Base-by-base conservation (phyloP, 1,140 invertebrate species). In the Drosophila leontia region DNA sequence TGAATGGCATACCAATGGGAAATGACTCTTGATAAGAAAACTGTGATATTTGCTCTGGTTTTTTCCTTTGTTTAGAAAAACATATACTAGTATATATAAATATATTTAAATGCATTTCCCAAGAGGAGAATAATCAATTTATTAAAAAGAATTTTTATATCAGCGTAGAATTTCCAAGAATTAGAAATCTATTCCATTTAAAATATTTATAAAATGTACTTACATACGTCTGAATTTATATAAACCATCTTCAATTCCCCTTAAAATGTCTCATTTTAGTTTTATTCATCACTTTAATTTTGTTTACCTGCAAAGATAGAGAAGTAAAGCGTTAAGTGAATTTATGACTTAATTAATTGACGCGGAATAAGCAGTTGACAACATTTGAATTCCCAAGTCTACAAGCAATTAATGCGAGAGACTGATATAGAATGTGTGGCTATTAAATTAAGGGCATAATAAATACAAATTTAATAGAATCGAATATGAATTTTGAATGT, bases 381-480 rank as follows among this genome's bases (percentile, higher is more conserved):
- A 41, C 11, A 74, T 35, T 39, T 45, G 19, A 42, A 53, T 51
- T 60, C 4, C 13, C 5, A 72, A 37, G 37, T 45, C 6, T 41
- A 39, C 42, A 39, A 76, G 37, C 53, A 34, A 67, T 76, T 45
- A 76, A 41, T 39, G 39, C 12, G 5, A 34, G 34, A 44, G 51
- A 35, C 42, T 39, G 53, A 15, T 29, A 26, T 11, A 29, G 51
- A 76, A 34, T 41, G 23, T 11, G 45, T 19, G 29, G 26, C 48
- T 39, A 76, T 76, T 65, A 32, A 75, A 65, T 76, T 76, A 76
- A 35, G 39, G 23, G 37, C 42, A 50, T 65, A 41, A 61, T 76
- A 41, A 41, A 67, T 67, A 59, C 15, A 35, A 39, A 57, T 58
- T 58, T 9, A 9, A 57, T 19, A 29, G 53, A 58, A 61, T 53